A percentile compares a stretch with the other conserved stretches of the same genome.
Conservation (phyloP, 2,113 vertebrate genomes). For the Gracilinanus agilis region DNA sequence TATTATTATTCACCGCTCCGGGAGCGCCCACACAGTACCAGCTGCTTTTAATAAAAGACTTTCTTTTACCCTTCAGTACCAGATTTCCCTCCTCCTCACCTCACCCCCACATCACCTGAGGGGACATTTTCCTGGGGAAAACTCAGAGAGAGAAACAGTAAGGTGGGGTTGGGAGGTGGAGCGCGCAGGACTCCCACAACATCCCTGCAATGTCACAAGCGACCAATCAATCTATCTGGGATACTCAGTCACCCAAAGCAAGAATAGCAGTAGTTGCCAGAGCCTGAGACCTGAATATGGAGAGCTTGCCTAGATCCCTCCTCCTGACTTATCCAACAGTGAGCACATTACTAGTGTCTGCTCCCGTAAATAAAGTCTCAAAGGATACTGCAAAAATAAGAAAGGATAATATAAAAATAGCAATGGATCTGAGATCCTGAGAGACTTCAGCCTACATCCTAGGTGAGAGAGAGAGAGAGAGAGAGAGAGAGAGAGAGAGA, state of each 20-base stretch:
- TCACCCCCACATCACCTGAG: background rate
- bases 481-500: background rate
- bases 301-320: background rate
- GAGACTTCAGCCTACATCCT: background rate
- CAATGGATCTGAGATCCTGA: background rate
- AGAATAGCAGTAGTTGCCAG: background rate
- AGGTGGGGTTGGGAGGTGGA: background rate
- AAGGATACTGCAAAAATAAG: slow-evolving; percentile 26
- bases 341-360: background rate
- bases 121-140: background rate
- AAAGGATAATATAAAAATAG: slow-evolving; percentile 26
- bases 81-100: slow-evolving; percentile 27
- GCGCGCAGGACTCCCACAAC: background rate
- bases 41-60: slow-evolving; percentile 26
- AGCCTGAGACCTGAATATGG: background rate
- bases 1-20: slow-evolving; percentile 2
- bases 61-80: slow-evolving; percentile 16
- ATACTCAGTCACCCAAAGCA: background rate
- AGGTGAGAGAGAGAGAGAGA: background rate
- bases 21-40: slow-evolving; percentile 13
- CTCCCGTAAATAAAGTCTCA: slow-evolving; percentile 3
- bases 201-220: background rate
- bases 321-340: background rate
- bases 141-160: background rate
- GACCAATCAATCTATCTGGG: background rate